Evolutionary conservation across 2,113 vertebrate genomes (phyloP), one percentile per base, ranked within the genome.

Genomic region (Archocentrus centrarchus): DNA sequence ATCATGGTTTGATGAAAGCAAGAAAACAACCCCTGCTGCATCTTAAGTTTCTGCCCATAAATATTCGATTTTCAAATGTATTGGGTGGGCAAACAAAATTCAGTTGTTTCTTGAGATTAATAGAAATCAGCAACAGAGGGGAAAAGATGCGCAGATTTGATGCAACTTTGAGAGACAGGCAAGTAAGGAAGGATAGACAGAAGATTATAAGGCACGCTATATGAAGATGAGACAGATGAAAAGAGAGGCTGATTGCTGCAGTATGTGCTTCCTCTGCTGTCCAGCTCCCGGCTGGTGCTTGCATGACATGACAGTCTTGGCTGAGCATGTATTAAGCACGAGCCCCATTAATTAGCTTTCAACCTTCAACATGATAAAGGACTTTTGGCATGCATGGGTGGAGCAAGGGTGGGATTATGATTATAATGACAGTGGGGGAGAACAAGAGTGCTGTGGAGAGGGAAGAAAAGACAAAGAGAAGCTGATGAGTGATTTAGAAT

Each of bases 311-410:
- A 84, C 84, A 87, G 90, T 89, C 80, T 77, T n/a, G 58, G 78
- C 82, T 53, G 77, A 79, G 80, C 75, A 59, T 17, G 8, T 84
- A 82, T 90, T 83, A 87, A 85, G 59, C 57, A 62, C 50, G 84
- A 86, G 82, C 66, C 68, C 80, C 61, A 35, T 88, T 92, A 93
- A 95, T 93, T 94, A 93, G 86, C 85, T 88, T 88, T 91, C 91
- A 92, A 79, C 85, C 86, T 86, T 88, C 85, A 41, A 59, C 61
- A 11, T 75, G 89, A 91, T 92, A 39, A 90, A 88, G 78, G 79
- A 62, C 64, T 86, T 87, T 82, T 75, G 80, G 66, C 80, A 90
- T 18, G 66, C 79, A 81, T 88, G 86, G 63, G 66, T 59, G 80
- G 73, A 86, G 85, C 63, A 68, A 50, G 10, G 15, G 68, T 6